Evolutionary conservation across 2,888 invertebrate species (phyloP).

Genomic region (Heliconius ismenius): DNA sequence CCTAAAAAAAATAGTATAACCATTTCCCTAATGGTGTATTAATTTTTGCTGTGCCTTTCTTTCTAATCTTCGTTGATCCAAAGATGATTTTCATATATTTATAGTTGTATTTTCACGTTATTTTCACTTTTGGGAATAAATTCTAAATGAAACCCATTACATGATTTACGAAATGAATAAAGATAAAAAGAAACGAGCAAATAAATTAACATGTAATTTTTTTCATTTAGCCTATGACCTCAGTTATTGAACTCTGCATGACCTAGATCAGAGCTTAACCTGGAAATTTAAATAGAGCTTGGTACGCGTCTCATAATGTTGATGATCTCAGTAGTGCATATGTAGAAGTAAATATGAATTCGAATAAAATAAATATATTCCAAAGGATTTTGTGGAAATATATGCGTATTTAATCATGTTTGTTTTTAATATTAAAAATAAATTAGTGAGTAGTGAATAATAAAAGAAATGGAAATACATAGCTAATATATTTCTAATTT

Average conservation of each 20-base stretch:
- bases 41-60: too few species aligned
- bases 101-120: too few species aligned
- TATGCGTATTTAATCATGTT: not conserved
- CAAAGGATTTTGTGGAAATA: not conserved
- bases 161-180: not conserved
- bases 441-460: not conserved
- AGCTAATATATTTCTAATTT: not conserved
- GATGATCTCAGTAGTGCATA: conserved; percentile 31
- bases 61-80: too few species aligned
- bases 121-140: not conserved
- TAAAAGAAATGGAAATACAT: not conserved
- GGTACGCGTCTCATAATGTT: conserved; percentile 10
- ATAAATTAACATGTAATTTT: conserved; percentile 4
- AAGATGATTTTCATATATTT: too few species aligned
- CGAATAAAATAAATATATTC: not conserved
- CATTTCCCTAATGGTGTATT: not conserved
- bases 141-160: not conserved
- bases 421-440: not conserved
- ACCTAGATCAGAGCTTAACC: conserved; percentile 20
- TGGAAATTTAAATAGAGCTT: conserved; percentile 14
- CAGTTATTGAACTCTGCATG: conserved; percentile 15
- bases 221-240: conserved; percentile 1
- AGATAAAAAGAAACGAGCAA: not conserved
- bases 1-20: not conserved
- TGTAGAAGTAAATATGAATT: conserved; percentile 3